phyloP scores from a whole-genome alignment of 2,113 vertebrate genomes.

The Octodon degus region DNA sequence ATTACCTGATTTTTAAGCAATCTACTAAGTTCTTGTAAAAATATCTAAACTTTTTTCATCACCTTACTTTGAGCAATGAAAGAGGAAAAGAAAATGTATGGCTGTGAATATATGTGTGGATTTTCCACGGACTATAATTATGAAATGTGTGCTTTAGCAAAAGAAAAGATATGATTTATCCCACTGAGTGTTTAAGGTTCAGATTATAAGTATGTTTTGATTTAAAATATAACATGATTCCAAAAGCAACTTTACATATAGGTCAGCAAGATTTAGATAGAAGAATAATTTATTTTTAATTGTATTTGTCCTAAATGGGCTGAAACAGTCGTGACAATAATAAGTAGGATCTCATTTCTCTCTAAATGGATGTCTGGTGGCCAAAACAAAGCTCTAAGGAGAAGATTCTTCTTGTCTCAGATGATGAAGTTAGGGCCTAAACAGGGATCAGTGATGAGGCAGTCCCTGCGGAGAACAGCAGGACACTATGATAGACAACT shows the following conservation, averaged over 20 bases:
- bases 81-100: not conserved
- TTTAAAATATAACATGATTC: not conserved
- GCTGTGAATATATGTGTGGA: not conserved
- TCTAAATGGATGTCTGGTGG: not conserved
- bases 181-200: not conserved
- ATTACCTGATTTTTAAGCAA: conserved; percentile 10
- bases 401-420: not conserved
- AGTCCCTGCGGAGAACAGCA: not conserved
- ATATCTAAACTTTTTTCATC: not conserved
- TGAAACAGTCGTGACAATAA: not conserved
- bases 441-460: not conserved
- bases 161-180: conserved; percentile 24
- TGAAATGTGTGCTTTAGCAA: not conserved
- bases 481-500: not conserved
- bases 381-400: not conserved
- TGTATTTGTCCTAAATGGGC: not conserved
- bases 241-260: not conserved
- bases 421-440: not conserved
- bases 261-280: not conserved
- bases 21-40: not conserved
- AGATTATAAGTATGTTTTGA: not conserved
- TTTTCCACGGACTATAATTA: conserved; percentile 18
- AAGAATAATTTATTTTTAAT: conserved; percentile 8
- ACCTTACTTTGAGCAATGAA: not conserved
- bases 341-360: not conserved